Base-by-base conservation (phyloP, 2,888 invertebrate species). In the Sphaeridia pumilis region DNA sequence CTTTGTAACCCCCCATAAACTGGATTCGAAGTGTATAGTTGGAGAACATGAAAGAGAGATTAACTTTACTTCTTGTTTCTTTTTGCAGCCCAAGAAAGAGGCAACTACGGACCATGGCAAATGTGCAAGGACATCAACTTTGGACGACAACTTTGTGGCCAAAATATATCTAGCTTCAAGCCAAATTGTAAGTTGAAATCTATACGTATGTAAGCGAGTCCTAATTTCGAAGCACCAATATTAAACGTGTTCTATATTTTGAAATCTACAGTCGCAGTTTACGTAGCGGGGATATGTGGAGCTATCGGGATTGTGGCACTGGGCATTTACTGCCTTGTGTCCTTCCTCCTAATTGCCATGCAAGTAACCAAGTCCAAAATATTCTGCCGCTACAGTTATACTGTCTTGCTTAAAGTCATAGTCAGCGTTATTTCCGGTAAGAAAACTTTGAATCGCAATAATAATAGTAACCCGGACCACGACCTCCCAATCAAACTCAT, bases 91-190 rank as follows among this genome's bases (percentile, higher is more conserved):
- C 79, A 77, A 66, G 87, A 87, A 70, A 78, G 77, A 62, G 89
- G 88, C 43, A 87, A 88, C 73, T 89, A 87, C 69, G 87, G 88
- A 57, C 87, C 87, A 67, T 89, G 88, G 83, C 81, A 81, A 67
- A 81, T 84, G 55, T 89, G 89, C 78, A 87, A 86, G 73, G 77
- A 79, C 67, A 73, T 86, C 64, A 75, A 82, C 12, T 87, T 86
- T 74, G 82, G 84, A 71, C 76, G 87, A 64, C 86, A 87, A 71
- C 80, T 84, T 74, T 89, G 88, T 67, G 87, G 86, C 58, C 76
- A 78, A 64, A 81, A 80, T 57, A 78, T 81, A 55, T 82, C 86
- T 60, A 80, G 84, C 71, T 87, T 88, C 73, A 77, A 79, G 66
- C 81, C 86, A 56, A 79, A 80, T 63, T 75, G 87, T 87, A 72